Evolutionary conservation across 2,113 vertebrate genomes (phyloP), one percentile per base, ranked within the genome.

Genomic region (Syngnathoides biaculeatus): DNA sequence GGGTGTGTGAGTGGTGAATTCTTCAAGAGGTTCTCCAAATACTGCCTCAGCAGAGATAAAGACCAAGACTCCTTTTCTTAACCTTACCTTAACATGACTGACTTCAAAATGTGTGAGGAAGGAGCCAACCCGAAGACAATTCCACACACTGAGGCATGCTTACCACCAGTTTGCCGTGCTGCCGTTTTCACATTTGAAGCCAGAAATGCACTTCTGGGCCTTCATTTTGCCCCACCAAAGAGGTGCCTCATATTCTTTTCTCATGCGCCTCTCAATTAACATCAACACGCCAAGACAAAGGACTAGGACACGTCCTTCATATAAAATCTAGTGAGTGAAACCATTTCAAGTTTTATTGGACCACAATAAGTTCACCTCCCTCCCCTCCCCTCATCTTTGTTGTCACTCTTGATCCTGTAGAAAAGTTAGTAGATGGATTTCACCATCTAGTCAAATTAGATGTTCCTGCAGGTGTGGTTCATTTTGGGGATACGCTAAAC

Each of bases 371-470:
- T 43, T 43, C 12, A 0, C 13, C 13, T 0, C 42, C 13, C 42
- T 43, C 42, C 13, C 10, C 42, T 43, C 42, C 10, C 13, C 2
- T 43, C 13, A 13, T 43, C 0, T 43, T 43, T 43, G 42, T 43
- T 43, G 13, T 43, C 13, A 43, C 13, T 43, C 42, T 43, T 2
- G 9, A 43, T 43, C 42, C 42, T 43, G 2, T 6, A 43, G 3
- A 6, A 35, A 6, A 35, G 30, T 1, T 35, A 35, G 30, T 35
- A 35, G 30, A 91, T 86, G 74, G 85, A 82, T 82, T 81, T 81
- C 84, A 90, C 87, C 84, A 76, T 35, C 30, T 35, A 87, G 88
- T 81, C 87, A 84, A 84, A 85, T 89, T 75, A 86, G 83, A 83
- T 84, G 87, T 88, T 38, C 38, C 17, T 20, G 35, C 35, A 39